phyloP scores from a whole-genome alignment of 1,140 invertebrate genomes.

The Ceratitis capitata region DNA sequence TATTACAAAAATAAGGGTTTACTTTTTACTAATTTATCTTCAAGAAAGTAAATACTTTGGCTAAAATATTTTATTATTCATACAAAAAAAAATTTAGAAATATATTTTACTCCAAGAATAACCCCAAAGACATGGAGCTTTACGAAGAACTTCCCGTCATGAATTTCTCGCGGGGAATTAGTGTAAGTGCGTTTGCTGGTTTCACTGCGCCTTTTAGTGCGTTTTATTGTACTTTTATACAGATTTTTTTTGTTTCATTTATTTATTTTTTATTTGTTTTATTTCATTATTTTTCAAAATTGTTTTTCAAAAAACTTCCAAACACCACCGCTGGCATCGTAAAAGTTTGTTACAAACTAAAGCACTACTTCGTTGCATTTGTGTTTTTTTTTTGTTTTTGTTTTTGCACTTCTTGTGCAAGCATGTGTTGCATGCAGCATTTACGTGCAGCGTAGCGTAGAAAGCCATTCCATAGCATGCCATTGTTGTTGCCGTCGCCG shows the following conservation, averaged over 20 bases:
- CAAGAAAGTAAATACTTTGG: no score
- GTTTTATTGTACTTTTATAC: background rate
- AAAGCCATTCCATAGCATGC: background rate
- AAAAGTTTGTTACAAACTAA: constrained; percentile 20
- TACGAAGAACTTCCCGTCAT: background rate
- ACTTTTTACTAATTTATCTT: no score
- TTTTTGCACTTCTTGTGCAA: background rate
- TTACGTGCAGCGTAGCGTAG: constrained; percentile 1
- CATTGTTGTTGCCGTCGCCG: background rate
- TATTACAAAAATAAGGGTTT: no score
- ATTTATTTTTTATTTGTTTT: background rate
- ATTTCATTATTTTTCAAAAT: background rate
- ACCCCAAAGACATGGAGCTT: no score
- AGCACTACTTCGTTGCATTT: background rate
- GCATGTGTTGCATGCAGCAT: constrained; percentile 18
- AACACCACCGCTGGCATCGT: constrained; percentile 1
- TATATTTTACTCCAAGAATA: no score
- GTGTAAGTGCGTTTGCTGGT: background rate
- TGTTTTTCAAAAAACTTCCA: background rate
- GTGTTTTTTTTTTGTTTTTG: background rate
- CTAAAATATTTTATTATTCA: no score
- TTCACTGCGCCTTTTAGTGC: background rate
- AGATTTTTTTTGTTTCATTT: background rate
- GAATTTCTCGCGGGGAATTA: background rate
- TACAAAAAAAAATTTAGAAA: no score